Percentiles rank a stretch among this genome's conserved stretches.
These are phyloP conservation scores for Nesoenas mayeri DNA, from an alignment of 2,113 vertebrate species.

Conservation along the genomic window DNA sequence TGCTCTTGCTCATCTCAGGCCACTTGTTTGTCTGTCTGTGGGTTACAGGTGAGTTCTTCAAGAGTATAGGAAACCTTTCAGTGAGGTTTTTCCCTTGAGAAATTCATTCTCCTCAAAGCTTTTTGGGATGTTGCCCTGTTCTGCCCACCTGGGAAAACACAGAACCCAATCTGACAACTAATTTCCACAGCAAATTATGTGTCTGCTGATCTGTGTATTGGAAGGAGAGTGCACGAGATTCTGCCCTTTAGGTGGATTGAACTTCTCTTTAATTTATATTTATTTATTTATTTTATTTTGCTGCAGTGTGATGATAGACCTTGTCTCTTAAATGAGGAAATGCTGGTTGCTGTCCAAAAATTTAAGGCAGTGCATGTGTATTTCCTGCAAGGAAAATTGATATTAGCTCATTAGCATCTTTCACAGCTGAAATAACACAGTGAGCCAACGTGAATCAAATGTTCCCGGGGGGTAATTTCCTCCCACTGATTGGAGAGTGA, in stretches of 20 bases:
- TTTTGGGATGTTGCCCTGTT: neutral
- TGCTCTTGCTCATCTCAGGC: neutral
- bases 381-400: conserved; percentile 45
- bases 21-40: neutral
- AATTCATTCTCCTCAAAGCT: conserved; percentile 11
- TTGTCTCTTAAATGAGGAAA: conserved; percentile 36
- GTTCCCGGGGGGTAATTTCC: conserved; percentile 56
- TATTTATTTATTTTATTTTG: neutral
- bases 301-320: neutral
- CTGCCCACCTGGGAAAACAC: conserved; percentile 2
- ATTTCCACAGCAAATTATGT: conserved; percentile 29
- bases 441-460: conserved; percentile 13
- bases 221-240: neutral
- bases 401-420: conserved; percentile 70
- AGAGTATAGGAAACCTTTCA: neutral
- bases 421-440: conserved; percentile 71
- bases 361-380: conserved; percentile 32
- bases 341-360: conserved; percentile 52
- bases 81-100: neutral
- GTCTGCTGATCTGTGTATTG: neutral
- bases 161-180: conserved; percentile 8
- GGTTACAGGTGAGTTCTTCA: neutral
- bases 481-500: conserved; percentile 53
- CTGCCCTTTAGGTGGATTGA: conserved; percentile 1
- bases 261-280: conserved; percentile 2